Percentiles rank a stretch among this genome's conserved stretches.
phyloP scores from a whole-genome alignment of 2,888 invertebrate species.

The Eupithecia abbreviata region DNA sequence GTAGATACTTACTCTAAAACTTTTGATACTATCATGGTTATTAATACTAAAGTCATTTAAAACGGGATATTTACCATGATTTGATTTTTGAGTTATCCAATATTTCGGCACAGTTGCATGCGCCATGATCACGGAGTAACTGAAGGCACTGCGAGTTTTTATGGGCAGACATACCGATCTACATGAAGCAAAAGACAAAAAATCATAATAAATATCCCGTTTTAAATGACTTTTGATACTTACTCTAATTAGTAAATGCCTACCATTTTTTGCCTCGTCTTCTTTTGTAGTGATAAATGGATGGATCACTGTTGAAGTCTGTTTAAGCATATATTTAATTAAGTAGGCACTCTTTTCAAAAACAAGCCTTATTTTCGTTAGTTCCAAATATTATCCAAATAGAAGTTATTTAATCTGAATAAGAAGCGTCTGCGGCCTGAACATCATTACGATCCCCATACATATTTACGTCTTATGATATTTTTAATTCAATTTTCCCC shows the following conservation, averaged over 20 bases:
- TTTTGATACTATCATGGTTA: no score
- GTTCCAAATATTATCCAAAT: slow-evolving; percentile 45
- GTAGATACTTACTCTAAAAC: background rate
- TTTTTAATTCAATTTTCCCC: slow-evolving; percentile 84
- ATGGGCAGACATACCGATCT: no score
- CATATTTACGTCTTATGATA: slow-evolving; percentile 82
- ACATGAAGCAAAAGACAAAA: no score
- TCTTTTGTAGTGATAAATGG: background rate
- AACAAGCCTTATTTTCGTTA: slow-evolving; percentile 27
- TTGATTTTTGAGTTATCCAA: no score
- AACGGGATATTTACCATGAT: no score
- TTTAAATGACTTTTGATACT: no score
- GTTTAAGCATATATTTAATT: background rate
- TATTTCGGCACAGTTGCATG: no score
- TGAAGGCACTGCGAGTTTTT: no score
- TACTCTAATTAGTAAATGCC: no score
- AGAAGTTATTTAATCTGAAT: slow-evolving; percentile 57
- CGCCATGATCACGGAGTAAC: no score
- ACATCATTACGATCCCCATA: slow-evolving; percentile 78
- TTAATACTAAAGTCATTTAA: no score
- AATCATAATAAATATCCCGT: no score
- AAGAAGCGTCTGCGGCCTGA: slow-evolving; percentile 55
- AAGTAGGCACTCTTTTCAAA: background rate
- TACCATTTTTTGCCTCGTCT: background rate
- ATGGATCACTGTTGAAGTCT: background rate